These are phyloP conservation scores for Palloptera scutellata DNA, from an alignment of 2,888 invertebrate species.

Conservation along the genomic window DNA sequence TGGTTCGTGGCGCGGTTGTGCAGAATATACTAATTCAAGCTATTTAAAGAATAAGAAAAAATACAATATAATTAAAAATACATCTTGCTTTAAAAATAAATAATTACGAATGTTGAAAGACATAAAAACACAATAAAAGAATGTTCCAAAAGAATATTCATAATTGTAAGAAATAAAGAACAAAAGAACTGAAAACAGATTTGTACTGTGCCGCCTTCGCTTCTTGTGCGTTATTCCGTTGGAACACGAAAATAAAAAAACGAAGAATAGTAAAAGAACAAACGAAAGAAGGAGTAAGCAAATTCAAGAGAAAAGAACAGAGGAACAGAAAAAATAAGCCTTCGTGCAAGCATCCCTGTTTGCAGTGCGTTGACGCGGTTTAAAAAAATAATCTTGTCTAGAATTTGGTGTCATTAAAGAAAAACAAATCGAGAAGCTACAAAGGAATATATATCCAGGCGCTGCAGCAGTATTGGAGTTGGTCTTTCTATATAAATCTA, in stretches of 20 bases:
- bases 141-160: background rate
- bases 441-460: too few species aligned
- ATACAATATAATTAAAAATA: background rate
- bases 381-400: too few species aligned
- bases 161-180: background rate
- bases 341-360: background rate
- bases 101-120: background rate
- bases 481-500: too few species aligned
- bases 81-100: too few species aligned
- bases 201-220: background rate
- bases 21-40: background rate
- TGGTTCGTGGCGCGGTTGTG: too few species aligned
- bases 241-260: too few species aligned
- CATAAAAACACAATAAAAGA: background rate
- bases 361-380: too few species aligned
- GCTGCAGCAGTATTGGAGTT: too few species aligned
- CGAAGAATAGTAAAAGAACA: too few species aligned
- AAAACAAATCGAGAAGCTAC: too few species aligned
- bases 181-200: background rate
- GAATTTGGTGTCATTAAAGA: too few species aligned
- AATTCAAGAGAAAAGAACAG: background rate
- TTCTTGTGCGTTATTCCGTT: background rate
- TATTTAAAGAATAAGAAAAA: background rate
- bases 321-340: background rate
- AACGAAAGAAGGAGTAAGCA: background rate